Base-by-base conservation (phyloP, 2,888 invertebrate species). In the Cremastinae sp. region DNA sequence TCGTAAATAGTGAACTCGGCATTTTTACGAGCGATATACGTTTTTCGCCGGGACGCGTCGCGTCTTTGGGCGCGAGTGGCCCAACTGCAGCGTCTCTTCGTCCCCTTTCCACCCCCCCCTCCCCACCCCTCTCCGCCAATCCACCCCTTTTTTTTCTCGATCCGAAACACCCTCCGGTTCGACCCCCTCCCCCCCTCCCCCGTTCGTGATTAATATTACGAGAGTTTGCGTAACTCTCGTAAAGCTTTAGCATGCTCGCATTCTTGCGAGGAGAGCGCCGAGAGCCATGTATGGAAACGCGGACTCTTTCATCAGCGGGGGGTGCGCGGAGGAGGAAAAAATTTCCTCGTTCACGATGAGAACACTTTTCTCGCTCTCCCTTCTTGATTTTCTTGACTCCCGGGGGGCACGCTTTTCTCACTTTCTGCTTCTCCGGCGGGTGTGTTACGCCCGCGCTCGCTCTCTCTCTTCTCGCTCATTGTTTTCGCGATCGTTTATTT, bases 211-310 rank as follows among this genome's bases (percentile, higher is more conserved):
- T 88, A 89, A 88, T 89, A 88, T 88, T 85, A 88, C 86, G 86
- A 84, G 86, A 88, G 87, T 88, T 88, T 82, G 85, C 84, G 83
- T 83, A 87, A 89, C 85, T 89, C 88, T 89, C 88, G 86, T 89
- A 88, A 88, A 88, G 86, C n/a, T n/a, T 87, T 86, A 83, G 85
- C 84, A 83, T 85, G 84, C 84, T n/a, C n/a, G n/a, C n/a, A n/a
- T n/a, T n/a, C n/a, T n/a, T n/a, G n/a, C n/a, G n/a, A n/a, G n/a
- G n/a, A n/a, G n/a, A n/a, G n/a, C n/a, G n/a, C n/a, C n/a, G n/a
- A n/a, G n/a, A n/a, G n/a, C n/a, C n/a, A n/a, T n/a, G n/a, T n/a
- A 85, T 80, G 81, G 82, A 80, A 82, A 75, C 51, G 73, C 79
- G 81, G 79, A 83, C 83, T 82, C 79, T 80, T 74, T 75, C 74